Evolutionary conservation across 2,888 invertebrate genomes (phyloP), one percentile per base, ranked within the genome.

Genomic region (Harpalus rufipes): DNA sequence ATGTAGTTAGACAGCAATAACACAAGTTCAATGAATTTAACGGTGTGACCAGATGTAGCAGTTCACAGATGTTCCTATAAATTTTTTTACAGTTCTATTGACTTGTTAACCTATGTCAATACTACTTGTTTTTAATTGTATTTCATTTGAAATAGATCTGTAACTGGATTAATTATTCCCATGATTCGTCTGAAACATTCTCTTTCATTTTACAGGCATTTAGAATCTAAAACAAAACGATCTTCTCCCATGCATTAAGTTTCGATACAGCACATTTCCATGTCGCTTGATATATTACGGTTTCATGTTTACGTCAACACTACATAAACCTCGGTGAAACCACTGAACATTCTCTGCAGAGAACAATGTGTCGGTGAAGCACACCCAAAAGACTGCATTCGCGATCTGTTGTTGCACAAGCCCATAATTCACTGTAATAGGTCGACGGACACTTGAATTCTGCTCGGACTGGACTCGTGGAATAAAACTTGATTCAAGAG

Each of bases 301-400:
- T 32, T 68, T 68, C 68, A 68, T 68, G 68, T 68, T 68, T 6
- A 14, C 68, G 68, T 68, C 68, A 68, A 68, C 68, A 68, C 32
- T 32, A 25, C 39, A 68, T 39, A 68, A 68, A 68, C 68, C 14
- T n/a, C 39, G 5, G 32, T 63, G 25, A 10, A 63, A 63, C 63
- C 63, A 63, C 68, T 39, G 68, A 68, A 39, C 68, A 68, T 68
- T 68, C 68, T 68, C 68, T 63, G 63, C 21, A 59, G 39, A 68
- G 39, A 39, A 68, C 68, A 68, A 68, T 68, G 39, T 39, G 68
- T 39, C 68, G 68, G 68, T 68, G 68, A 39, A 68, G 68, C 68
- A 68, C 72, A 44, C 72, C 72, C 72, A 74, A 74, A 74, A 74
- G 72, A 74, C 72, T 74, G 72, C 72, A 74, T 74, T 68, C 72